Conservation (phyloP, 2,797 vertebrate genomes). For the Platyrinchus mystaceus region DNA sequence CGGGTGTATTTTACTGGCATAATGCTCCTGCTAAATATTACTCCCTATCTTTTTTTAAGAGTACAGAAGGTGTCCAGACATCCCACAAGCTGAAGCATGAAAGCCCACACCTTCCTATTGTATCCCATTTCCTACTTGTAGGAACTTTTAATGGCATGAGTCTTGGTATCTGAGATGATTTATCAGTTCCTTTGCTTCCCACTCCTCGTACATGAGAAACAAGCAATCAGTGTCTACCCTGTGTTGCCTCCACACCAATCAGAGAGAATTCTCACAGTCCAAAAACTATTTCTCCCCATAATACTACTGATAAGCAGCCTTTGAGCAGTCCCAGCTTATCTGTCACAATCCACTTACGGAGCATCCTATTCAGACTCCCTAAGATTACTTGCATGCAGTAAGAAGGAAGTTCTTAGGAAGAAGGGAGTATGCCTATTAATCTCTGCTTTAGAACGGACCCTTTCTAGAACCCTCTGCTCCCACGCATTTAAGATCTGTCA, state of each 20-base stretch:
- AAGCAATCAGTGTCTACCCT: rapidly evolving
- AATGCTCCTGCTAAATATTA: background rate
- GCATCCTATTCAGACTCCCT: background rate
- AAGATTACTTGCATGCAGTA: background rate
- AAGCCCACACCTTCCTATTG: background rate
- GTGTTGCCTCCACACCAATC: background rate
- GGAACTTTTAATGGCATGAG: background rate
- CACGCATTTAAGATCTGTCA: background rate
- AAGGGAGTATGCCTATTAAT: background rate
- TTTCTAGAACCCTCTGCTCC: background rate
- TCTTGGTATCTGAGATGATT: background rate
- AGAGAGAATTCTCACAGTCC: background rate
- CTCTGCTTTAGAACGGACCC: background rate
- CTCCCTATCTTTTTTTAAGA: background rate
- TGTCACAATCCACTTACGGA: background rate
- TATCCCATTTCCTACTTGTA: background rate
- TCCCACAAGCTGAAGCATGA: background rate
- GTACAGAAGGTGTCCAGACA: background rate
- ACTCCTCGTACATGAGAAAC: background rate
- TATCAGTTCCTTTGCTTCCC: background rate
- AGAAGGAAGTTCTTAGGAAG: background rate
- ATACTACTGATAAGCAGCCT: background rate
- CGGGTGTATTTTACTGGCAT: rapidly evolving
- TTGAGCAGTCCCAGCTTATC: background rate
- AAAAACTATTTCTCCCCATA: background rate